Evolutionary conservation across 1,140 invertebrate genomes (phyloP), one percentile per base, ranked within the genome.

Genomic region (Drosophila teissieri): DNA sequence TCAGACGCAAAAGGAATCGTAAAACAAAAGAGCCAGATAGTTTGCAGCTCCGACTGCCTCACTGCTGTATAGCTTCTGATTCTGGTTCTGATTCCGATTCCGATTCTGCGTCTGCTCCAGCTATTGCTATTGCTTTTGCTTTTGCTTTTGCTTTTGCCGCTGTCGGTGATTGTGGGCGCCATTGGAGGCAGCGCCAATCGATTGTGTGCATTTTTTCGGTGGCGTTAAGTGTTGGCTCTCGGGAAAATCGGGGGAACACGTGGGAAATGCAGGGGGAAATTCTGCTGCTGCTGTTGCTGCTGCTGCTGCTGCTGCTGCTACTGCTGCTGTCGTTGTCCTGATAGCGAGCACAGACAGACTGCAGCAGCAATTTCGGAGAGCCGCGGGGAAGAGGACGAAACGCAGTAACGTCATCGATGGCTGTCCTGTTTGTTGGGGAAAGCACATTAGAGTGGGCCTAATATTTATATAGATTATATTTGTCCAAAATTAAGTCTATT

Each of bases 1-100:
- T 83, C 83, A 65, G 88, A 72, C 60, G 51, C 80, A 89, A 88
- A 88, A 88, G 84, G 84, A 88, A 88, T 89, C 84, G 84, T 88
- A 88, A 88, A 88, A 88, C 83, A 88, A 88, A 88, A 89, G 83
- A 84, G 84, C 86, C 83, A 89, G 82, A 86, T 86, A 86, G 82
- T 86, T 88, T 82, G 83, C 82, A 88, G 70, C 82, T 79, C 65
- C 75, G 67, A 62, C 63, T 62, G 62, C 51, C 65, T 62, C 57
- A 52, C 57, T 55, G 53, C 42, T 34, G 31, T 46, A 46, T 39
- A 34, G 51, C 58, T 73, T 36, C 37, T 75, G 70, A 60, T 60
- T 63, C 40, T 67, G 39, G 44, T 45, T 15, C 73, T 58, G 61
- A 45, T 44, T 64, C 40, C 54, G 37, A 40, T 40, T 49, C 19